Conservation (phyloP, 2,888 invertebrate genomes). For the Drosophila yooni region DNA sequence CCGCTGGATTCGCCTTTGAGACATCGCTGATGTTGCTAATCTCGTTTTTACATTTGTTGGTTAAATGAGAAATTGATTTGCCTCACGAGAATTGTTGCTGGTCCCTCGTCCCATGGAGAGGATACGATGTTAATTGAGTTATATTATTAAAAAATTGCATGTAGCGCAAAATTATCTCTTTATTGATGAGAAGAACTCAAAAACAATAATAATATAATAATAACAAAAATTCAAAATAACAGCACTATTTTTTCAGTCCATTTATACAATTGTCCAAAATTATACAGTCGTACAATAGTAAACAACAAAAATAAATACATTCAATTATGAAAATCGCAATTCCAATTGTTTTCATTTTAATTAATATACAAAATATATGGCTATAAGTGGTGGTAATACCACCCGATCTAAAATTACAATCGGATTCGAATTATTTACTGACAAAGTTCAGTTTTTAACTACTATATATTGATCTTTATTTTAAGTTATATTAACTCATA, state of each 20-base stretch:
- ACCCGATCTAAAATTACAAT: too few relatives aligned
- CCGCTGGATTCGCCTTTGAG: slow-evolving; percentile 25
- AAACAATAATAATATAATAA: background rate
- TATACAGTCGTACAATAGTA: background rate
- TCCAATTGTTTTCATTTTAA: background rate
- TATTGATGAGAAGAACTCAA: background rate
- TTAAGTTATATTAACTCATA: background rate
- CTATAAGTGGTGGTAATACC: too few relatives aligned
- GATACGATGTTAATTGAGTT: background rate
- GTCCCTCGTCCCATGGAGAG: background rate
- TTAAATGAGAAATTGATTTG: background rate
- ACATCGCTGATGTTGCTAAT: slow-evolving; percentile 21
- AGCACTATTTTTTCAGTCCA: background rate
- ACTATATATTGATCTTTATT: background rate
- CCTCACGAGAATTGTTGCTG: background rate
- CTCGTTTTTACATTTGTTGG: background rate
- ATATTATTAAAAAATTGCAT: background rate
- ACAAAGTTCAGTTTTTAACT: background rate
- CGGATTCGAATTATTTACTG: background rate
- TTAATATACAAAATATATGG: background rate
- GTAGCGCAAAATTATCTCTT: background rate
- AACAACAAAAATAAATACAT: background rate
- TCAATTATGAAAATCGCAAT: background rate
- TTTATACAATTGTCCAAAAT: background rate
- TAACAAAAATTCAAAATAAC: background rate